Percentiles rank a stretch among this genome's conserved stretches.
Conservation (phyloP, 2,888 invertebrate genomes). For the Dicyrtoma fusca region DNA sequence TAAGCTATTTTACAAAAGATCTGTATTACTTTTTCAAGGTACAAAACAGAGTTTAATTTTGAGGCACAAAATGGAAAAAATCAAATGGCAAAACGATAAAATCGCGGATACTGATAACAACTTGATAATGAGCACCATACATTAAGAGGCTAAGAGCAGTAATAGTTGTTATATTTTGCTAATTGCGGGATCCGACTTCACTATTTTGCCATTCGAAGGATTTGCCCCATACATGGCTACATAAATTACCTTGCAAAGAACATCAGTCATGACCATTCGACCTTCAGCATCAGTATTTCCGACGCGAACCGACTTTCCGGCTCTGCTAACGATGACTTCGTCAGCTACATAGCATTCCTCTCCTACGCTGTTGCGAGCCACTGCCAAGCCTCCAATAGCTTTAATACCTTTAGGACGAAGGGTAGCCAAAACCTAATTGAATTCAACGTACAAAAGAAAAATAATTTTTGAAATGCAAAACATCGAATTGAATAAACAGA, state of each 20-base stretch:
- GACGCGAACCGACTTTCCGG: slow-evolving; percentile 80
- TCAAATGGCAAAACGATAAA: too few species aligned
- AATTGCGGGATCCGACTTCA: too few species aligned
- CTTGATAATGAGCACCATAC: too few species aligned
- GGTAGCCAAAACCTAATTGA: slow-evolving; percentile 66
- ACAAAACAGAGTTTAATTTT: background rate
- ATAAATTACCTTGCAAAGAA: slow-evolving; percentile 73
- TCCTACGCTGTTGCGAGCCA: slow-evolving; percentile 90
- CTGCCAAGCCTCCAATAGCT: slow-evolving; percentile 79
- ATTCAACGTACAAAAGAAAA: background rate
- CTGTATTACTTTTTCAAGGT: slow-evolving; percentile 35
- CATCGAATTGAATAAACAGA: too few species aligned
- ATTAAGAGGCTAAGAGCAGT: too few species aligned
- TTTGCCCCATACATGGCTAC: too few species aligned
- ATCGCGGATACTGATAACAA: too few species aligned
- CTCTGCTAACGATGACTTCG: slow-evolving; percentile 80
- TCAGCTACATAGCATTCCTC: slow-evolving; percentile 79
- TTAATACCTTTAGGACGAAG: slow-evolving; percentile 73
- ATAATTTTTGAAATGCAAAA: background rate
- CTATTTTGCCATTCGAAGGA: too few species aligned
- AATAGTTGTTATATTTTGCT: too few species aligned
- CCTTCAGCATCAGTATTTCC: slow-evolving; percentile 97
- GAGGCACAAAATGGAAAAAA: too few species aligned
- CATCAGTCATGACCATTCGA: slow-evolving; percentile 89
- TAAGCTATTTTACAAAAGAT: slow-evolving; percentile 62